Evolutionary conservation across 2,888 invertebrate species (phyloP).

Genomic region (Deilephila porcellus): DNA sequence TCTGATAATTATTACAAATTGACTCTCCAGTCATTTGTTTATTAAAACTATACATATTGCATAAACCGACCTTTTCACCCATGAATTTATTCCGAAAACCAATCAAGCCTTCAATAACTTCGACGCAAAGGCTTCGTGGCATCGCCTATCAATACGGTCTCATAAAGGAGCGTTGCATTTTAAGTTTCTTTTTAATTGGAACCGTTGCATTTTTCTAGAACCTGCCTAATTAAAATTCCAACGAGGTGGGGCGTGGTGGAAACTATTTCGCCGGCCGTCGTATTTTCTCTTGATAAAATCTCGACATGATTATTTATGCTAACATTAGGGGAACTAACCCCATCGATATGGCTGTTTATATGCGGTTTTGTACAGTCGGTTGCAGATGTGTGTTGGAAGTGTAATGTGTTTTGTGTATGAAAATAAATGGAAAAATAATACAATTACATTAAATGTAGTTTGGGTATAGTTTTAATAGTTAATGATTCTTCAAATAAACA

Average conservation of each 20-base stretch:
- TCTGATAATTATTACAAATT: too few relatives aligned
- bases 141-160: background rate
- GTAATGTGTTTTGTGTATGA: background rate
- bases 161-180: constrained; percentile 5
- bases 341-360: constrained; percentile 80
- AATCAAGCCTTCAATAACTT: background rate
- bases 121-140: background rate
- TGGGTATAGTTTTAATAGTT: too few relatives aligned
- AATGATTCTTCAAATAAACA: too few relatives aligned
- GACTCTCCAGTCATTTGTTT: too few relatives aligned
- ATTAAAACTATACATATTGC: too few relatives aligned
- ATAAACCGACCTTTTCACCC: too few relatives aligned
- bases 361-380: constrained; percentile 60
- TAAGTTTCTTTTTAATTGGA: constrained; percentile 5
- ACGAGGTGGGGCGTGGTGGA: constrained; percentile 51
- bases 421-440: too few relatives aligned
- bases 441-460: too few relatives aligned
- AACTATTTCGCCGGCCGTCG: constrained; percentile 78
- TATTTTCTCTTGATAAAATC: constrained; percentile 82
- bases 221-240: constrained; percentile 74
- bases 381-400: constrained; percentile 45
- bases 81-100: background rate
- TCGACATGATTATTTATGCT: constrained; percentile 82
- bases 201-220: constrained; percentile 45
- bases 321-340: constrained; percentile 78